Conservation (phyloP, 2,113 vertebrate species). For the Chaetodon auriga region DNA sequence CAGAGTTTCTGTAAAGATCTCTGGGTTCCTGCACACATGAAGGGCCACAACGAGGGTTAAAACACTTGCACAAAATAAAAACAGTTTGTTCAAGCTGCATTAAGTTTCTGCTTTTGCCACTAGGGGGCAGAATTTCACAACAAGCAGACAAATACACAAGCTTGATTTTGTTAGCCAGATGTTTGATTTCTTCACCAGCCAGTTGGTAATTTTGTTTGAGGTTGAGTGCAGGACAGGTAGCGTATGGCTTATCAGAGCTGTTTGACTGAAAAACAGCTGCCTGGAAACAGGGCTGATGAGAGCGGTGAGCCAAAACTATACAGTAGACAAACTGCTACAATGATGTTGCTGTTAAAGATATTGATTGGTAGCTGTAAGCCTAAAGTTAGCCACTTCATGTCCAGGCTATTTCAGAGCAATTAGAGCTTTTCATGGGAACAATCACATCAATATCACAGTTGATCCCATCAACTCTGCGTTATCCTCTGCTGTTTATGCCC, state of each 20-base stretch:
- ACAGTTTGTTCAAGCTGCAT: conserved; percentile 10
- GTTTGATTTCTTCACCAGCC: background rate
- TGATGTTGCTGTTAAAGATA: background rate
- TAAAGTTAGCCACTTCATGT: background rate
- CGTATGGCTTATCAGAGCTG: background rate
- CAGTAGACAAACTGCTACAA: background rate
- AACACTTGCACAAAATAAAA: conserved; percentile 22
- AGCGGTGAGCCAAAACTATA: background rate
- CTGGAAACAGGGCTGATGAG: background rate
- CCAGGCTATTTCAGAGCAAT: background rate
- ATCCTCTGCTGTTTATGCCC: background rate
- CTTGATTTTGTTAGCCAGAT: background rate
- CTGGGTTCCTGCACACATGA: conserved; percentile 30
- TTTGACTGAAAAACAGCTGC: background rate
- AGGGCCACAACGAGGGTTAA: conserved; percentile 18
- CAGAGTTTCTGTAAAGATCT: conserved; percentile 27
- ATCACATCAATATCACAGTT: background rate
- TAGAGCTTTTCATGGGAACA: background rate
- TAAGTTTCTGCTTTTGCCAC: background rate
- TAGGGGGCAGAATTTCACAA: background rate
- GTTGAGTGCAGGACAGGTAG: no score
- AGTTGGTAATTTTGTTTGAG: background rate
- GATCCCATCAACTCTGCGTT: background rate
- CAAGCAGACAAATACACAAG: background rate
- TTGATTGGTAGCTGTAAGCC: background rate